A percentile compares a stretch with the other conserved stretches of the same genome.
phyloP scores from a whole-genome alignment of 1,140 invertebrate species.

The Lasioglossum baleicum region DNA sequence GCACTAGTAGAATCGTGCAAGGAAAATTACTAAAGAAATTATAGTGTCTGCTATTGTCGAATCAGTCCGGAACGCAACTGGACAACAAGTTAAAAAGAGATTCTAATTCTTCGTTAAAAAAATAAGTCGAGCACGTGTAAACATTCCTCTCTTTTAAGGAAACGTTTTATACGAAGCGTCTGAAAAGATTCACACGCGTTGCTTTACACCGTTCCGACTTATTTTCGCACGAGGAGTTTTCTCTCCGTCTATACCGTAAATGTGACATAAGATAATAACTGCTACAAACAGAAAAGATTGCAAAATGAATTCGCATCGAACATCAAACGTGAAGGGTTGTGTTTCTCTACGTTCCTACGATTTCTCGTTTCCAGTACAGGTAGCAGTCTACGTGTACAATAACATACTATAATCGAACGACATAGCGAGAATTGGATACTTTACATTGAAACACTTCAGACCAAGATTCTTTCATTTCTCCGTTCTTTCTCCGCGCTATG shows the following conservation, averaged over 20 bases:
- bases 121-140: not conserved
- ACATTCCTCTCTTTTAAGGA: not conserved
- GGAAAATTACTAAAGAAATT: not conserved
- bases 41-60: too few relatives aligned
- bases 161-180: too few relatives aligned
- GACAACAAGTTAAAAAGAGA: too few relatives aligned
- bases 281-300: not conserved
- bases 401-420: constrained; percentile 13
- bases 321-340: constrained; percentile 1
- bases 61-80: too few relatives aligned
- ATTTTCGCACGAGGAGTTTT: not conserved
- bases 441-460: not conserved
- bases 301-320: not conserved
- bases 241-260: too few relatives aligned
- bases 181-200: too few relatives aligned
- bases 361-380: constrained; percentile 1
- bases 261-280: too few relatives aligned
- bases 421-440: constrained; percentile 10
- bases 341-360: not conserved
- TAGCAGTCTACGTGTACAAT: constrained; percentile 30
- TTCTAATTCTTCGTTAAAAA: not conserved
- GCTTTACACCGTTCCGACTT: not conserved
- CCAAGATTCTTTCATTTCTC: not conserved
- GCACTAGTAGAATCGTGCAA: not conserved
- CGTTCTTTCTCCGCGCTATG: constrained; percentile 3